Evolutionary conservation across 2,797 vertebrate genomes (phyloP), one percentile per base, ranked within the genome.

Genomic region (Moxostoma hubbsi): DNA sequence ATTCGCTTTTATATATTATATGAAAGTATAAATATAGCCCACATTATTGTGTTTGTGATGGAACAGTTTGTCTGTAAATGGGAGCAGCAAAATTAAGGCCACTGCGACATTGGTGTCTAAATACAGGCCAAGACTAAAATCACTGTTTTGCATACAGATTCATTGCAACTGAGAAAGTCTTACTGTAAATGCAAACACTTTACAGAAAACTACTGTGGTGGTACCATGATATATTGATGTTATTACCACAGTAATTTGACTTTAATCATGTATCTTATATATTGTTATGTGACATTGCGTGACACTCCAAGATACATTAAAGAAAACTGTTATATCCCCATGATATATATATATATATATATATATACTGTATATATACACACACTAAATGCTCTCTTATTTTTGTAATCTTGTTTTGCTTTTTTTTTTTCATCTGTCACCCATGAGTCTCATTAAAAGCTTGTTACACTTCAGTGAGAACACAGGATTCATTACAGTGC

Each of bases 401-500:
- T 12, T 54, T 57, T 57, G 55, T 57, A 24, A 24, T 9, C 18
- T 62, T 72, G 74, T 62, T 74, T 68, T 47, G 62, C 24, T 64
- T 55, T 79, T 58, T 55, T 79, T 58, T 36, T 55, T 63, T 13
- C 43, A 58, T 50, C 24, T 73, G n/a, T 57, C 47, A 69, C 73
- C 55, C 51, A 7, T 51, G 59, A 77, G 75, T 61, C 75, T 71
- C 77, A 49, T 79, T 74, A 82, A 64, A 51, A 54, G 54, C 71
- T 68, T 73, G 63, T 69, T 68, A 67, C 65, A 71, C 73, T 77
- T 79, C 51, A 82, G 69, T 59, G 62, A 63, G 47, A 64, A 72
- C 64, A 69, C 68, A 46, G 46, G 55, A n/a, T 18, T 64, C 64
- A 62, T 83, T 76, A 81, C 46, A 67, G 72, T 46, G 47, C 76